These are phyloP conservation scores for Rhopalosiphum nymphaeae DNA, from an alignment of 2,888 invertebrate species.

Conservation along the genomic window DNA sequence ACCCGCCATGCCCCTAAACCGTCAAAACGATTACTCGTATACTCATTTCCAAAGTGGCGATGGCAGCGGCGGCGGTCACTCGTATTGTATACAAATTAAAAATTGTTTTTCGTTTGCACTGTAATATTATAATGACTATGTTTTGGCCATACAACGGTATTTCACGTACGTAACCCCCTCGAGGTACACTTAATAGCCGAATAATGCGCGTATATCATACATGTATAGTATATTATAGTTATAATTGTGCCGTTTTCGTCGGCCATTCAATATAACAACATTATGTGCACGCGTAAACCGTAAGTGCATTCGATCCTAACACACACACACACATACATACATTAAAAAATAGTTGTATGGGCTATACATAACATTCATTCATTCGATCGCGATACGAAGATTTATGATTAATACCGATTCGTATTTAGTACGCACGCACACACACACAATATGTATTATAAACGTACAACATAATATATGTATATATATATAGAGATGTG, in stretches of 20 bases:
- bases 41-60: background rate
- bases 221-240: background rate
- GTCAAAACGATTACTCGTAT: background rate
- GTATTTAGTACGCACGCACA: background rate
- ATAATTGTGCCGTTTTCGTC: slow-evolving; percentile 5
- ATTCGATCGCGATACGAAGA: slow-evolving; percentile 51
- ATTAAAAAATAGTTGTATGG: background rate
- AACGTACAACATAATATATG: background rate
- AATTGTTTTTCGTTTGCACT: slow-evolving; percentile 24
- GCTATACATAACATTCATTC: slow-evolving; percentile 1
- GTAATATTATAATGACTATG: background rate
- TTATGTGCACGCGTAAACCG: background rate
- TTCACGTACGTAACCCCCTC: background rate
- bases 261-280: background rate
- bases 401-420: slow-evolving; percentile 53
- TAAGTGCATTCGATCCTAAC: background rate
- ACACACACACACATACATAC: background rate
- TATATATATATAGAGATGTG: background rate
- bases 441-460: background rate
- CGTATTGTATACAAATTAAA: background rate
- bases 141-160: slow-evolving; percentile 9
- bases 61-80: background rate
- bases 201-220: background rate
- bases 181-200: slow-evolving; percentile 1
- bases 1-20: background rate